Conservation (phyloP, 1,140 invertebrate species). For the Drosophila nasuta region DNA sequence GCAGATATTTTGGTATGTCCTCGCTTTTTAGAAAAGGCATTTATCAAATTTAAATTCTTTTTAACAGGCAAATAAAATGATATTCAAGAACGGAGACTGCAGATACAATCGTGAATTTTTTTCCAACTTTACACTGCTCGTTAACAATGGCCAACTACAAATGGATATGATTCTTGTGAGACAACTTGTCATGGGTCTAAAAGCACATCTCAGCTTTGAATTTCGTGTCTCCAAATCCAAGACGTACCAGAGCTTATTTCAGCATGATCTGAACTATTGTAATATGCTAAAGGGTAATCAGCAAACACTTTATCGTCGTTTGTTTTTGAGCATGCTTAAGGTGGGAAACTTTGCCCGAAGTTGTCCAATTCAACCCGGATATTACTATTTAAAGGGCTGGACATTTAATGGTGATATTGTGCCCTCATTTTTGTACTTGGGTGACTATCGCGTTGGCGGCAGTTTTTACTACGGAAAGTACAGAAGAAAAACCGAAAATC, state of each 20-base stretch:
- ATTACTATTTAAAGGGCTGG: conserved; percentile 68
- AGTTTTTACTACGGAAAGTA: conserved; percentile 59
- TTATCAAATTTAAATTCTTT: background rate
- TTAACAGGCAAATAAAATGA: conserved; percentile 51
- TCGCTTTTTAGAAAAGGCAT: background rate
- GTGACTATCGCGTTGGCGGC: conserved; percentile 66
- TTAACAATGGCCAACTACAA: conserved; percentile 48
- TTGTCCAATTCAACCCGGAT: conserved; percentile 61
- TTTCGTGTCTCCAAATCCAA: conserved; percentile 61
- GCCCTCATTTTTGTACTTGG: conserved; percentile 69
- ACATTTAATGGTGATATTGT: conserved; percentile 48
- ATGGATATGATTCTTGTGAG: conserved; percentile 53
- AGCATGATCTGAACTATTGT: conserved; percentile 73
- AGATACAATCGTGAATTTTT: conserved; percentile 47
- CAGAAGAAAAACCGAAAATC: conserved; percentile 20
- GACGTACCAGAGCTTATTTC: conserved; percentile 65
- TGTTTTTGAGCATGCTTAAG: conserved; percentile 56
- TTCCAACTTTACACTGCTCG: conserved; percentile 60
- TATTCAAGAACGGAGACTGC: conserved; percentile 58
- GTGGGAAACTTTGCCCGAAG: conserved; percentile 66
- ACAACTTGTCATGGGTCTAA: conserved; percentile 45
- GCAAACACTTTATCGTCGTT: conserved; percentile 64
- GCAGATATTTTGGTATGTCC: conserved; percentile 21
- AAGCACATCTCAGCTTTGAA: conserved; percentile 63
- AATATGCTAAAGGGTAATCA: conserved; percentile 53